A percentile compares a stretch with the other conserved stretches of the same genome.
Evolutionary conservation across 2,113 vertebrate species (phyloP).

Genomic region (Nipponia nippon): DNA sequence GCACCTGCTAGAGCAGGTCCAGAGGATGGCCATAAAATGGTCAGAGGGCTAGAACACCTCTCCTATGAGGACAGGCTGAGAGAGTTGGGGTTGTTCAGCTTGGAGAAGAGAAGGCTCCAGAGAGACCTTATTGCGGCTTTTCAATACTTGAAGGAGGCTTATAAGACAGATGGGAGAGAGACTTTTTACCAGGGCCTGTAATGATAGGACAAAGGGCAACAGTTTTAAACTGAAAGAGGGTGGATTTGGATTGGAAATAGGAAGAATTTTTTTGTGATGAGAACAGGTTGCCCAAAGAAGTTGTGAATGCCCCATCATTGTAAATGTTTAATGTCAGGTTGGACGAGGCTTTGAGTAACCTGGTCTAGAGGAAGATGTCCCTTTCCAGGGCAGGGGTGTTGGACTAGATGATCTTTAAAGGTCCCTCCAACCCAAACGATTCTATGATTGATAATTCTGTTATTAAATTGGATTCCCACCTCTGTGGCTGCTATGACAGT

Average conservation of each 20-base stretch:
- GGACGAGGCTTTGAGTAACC: background rate
- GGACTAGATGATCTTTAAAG: background rate
- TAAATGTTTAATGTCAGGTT: background rate
- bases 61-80: background rate
- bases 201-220: background rate
- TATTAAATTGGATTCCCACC: background rate
- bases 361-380: background rate
- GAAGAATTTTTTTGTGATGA: background rate
- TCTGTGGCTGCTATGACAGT: background rate
- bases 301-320: fast-evolving
- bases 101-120: background rate
- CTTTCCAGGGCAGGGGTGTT: background rate
- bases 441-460: background rate
- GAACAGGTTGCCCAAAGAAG: background rate
- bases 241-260: background rate
- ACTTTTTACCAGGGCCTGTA: background rate
- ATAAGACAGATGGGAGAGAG: background rate
- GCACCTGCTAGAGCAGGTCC: background rate
- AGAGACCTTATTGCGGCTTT: background rate
- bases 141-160: background rate
- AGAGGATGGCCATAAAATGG: background rate
- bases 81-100: background rate
- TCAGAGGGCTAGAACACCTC: background rate
- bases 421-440: background rate
- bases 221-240: background rate